Percentiles rank a stretch among this genome's conserved stretches.
These are phyloP conservation scores for Cliona cf. orientalis DNA, from an alignment of 37 sponge, comb jelly and placozoan species.

Conservation along the genomic window DNA sequence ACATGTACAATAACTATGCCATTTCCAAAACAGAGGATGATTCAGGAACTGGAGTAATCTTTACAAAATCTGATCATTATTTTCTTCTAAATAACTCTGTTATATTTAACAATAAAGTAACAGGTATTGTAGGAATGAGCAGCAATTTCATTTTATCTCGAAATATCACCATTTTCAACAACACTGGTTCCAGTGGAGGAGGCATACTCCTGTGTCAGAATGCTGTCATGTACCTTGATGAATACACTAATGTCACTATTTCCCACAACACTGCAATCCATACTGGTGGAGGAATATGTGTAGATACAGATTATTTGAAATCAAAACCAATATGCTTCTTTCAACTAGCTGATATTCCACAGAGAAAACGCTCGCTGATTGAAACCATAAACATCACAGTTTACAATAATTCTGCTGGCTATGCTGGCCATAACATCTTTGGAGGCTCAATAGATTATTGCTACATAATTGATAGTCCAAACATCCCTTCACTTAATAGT, in stretches of 20 bases:
- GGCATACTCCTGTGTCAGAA: constrained; percentile 14
- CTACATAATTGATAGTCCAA: too few species aligned
- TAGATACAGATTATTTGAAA: constrained; percentile 1
- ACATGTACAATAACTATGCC: too few species aligned
- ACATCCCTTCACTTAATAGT: too few species aligned
- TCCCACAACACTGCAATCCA: background rate
- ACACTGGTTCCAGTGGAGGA: constrained; percentile 20
- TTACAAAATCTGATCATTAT: too few species aligned
- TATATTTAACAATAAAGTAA: too few species aligned
- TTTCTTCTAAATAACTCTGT: too few species aligned
- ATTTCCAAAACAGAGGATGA: too few species aligned
- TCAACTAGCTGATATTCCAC: background rate
- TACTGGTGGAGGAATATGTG: constrained; percentile 31
- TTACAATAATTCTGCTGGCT: constrained; percentile 10
- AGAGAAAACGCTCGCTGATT: background rate
- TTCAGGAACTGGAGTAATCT: too few species aligned
- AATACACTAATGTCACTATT: constrained; percentile 5
- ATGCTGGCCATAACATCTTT: constrained; percentile 28
- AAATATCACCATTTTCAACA: too few species aligned
- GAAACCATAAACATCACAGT: constrained; percentile 10
- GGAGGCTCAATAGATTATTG: constrained; percentile 45
- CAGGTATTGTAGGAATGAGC: too few species aligned
- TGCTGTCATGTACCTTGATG: constrained; percentile 4
- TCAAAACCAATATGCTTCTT: constrained; percentile 34
- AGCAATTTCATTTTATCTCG: too few species aligned